A percentile compares a stretch with the other conserved stretches of the same genome.
These are phyloP conservation scores for Carcharodon carcharias DNA, from an alignment of 2,797 vertebrate genomes.

Conservation along the genomic window DNA sequence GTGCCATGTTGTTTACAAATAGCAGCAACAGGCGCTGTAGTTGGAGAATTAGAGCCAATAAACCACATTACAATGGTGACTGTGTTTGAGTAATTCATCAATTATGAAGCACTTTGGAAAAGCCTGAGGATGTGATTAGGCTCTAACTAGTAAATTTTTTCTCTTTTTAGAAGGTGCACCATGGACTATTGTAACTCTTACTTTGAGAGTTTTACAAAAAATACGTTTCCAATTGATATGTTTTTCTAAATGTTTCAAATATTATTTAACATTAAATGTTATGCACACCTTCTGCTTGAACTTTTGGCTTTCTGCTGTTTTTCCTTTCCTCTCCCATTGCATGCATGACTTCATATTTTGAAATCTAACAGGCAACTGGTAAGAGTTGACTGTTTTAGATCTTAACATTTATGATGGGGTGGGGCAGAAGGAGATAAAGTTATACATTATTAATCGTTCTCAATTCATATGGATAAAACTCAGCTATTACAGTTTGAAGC, in stretches of 20 bases:
- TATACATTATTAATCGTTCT: neutral
- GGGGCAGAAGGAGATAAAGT: neutral
- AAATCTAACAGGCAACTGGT: slow-evolving; percentile 90
- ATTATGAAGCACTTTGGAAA: neutral
- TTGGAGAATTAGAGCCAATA: neutral
- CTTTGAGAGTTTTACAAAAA: neutral
- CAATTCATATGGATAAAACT: neutral
- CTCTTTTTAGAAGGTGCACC: neutral
- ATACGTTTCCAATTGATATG: neutral
- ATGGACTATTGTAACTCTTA: neutral
- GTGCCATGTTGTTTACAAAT: neutral
- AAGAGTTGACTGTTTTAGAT: slow-evolving; percentile 57
- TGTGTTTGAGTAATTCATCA: neutral
- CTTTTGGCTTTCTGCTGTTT: slow-evolving; percentile 52
- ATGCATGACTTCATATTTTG: slow-evolving; percentile 85
- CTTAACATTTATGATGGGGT: neutral
- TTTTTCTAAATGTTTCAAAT: neutral
- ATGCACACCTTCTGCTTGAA: slow-evolving; percentile 47
- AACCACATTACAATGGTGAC: no score
- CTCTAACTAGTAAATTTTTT: neutral
- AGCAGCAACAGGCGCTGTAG: neutral
- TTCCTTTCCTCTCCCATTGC: slow-evolving; percentile 56
- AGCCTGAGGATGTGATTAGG: neutral
- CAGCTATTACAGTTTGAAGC: neutral
- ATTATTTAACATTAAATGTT: neutral